Percentiles rank a stretch among this genome's conserved stretches.
phyloP scores from a whole-genome alignment of 2,888 invertebrate genomes.

The Neocrepidodera transversa region DNA sequence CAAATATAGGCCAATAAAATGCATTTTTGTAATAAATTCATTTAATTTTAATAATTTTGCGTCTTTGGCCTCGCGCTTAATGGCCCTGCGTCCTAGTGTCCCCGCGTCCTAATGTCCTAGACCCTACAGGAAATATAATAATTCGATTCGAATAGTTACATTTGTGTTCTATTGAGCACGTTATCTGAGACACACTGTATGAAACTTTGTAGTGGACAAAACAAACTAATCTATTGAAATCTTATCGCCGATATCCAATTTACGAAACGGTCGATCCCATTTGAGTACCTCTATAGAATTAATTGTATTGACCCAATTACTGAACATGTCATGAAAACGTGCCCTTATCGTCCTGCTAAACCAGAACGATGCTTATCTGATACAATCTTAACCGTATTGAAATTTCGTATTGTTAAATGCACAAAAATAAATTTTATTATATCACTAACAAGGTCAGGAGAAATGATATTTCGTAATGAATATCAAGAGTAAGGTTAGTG shows the following conservation, averaged over 20 bases:
- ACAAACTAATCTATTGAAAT: no score
- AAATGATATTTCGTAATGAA: neutral
- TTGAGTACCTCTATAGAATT: neutral
- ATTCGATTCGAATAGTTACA: no score
- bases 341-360: constrained; percentile 5
- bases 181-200: no score
- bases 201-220: no score
- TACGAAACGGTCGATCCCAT: neutral
- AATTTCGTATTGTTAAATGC: neutral
- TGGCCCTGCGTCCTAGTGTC: no score
- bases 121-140: no score
- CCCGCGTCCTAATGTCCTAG: no score
- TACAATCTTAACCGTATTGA: neutral
- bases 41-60: no score
- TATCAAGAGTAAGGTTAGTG: neutral
- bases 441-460: neutral
- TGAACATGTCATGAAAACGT: neutral
- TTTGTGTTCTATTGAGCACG: no score
- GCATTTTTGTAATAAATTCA: no score
- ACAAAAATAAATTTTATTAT: constrained; percentile 2
- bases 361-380: neutral
- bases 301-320: constrained; percentile 3
- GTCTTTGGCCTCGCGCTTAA: no score
- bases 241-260: neutral
- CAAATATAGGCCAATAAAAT: no score